Evolutionary conservation across 1,140 invertebrate species (phyloP), one percentile per base, ranked within the genome.

Genomic region (Ceratina australensis): DNA sequence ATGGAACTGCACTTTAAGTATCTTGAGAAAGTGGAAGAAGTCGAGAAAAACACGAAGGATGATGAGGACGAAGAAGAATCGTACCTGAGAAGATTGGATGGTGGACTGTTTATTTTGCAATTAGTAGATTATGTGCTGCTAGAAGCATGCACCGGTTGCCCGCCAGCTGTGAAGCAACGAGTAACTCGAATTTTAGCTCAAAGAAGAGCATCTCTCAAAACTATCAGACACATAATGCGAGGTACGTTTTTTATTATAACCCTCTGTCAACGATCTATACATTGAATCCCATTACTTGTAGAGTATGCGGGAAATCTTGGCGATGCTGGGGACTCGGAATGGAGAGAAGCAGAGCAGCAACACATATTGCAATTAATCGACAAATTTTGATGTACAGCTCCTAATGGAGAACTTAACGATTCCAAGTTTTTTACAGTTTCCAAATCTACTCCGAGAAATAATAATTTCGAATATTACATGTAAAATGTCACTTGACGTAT

Each of bases 1-100:
- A 93, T 99, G 89, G 99, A 99, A 91, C 93, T 99, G 59, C 98
- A 99, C 93, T 98, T 99, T 85, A 99, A 99, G 90, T 99, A 99
- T 92, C 94, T 98, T 84, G 97, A 98, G 86, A 98, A 98, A 93
- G 97, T 99, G 1, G 96, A 98, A 85, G 93, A 94, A 65, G 94
- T 97, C n/a, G 98, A 99, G 92, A 95, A 95, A 60, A 93, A 94
- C 78, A 82, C 84, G 22, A 93, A 88, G 74, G 94, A 95, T 71
- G 94, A 95, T 18, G 95, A 96, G 82, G 94, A 95, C 81, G 96
- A 97, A 86, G 97, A 98, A 87, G 95, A 96, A 83, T 95, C 95
- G 79, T 99, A 99, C 91, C 92, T 99, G 56, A 95, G 96, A 87
- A 93, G 98, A 74, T 91, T 99, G 28, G 97, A 99, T 72, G 96